A percentile compares a stretch with the other conserved stretches of the same genome.
These are phyloP conservation scores for Octopus bimaculoides DNA, from an alignment of 1,140 invertebrate genomes.

Conservation along the genomic window DNA sequence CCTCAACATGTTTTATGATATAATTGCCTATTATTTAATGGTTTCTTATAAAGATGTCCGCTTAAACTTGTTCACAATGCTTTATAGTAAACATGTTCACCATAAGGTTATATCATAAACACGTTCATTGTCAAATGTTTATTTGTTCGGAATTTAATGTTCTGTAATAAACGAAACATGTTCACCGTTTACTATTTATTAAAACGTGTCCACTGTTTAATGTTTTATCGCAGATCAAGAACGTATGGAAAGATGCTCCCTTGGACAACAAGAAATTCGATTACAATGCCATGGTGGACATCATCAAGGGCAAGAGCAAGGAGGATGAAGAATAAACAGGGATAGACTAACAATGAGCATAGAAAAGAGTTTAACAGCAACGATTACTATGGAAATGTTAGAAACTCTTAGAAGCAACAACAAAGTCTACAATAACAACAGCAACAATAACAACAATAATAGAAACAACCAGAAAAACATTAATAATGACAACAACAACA, in stretches of 20 bases:
- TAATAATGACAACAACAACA: too few species aligned
- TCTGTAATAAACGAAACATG: neutral
- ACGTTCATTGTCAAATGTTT: neutral
- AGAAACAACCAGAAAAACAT: too few species aligned
- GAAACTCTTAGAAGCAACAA: too few species aligned
- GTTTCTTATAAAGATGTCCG: neutral
- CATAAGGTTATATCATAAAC: neutral
- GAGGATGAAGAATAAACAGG: conserved; percentile 32
- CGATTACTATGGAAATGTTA: too few species aligned
- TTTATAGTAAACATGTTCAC: neutral
- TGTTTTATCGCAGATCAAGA: conserved; percentile 67
- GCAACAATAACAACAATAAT: too few species aligned
- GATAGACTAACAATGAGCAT: neutral
- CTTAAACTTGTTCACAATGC: neutral
- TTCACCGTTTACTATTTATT: neutral
- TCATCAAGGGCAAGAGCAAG: conserved; percentile 64
- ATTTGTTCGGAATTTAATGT: neutral
- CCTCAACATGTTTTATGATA: too few species aligned
- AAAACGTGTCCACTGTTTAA: neutral
- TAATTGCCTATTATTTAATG: neutral
- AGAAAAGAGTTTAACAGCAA: too few species aligned
- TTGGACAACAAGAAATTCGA: conserved; percentile 92
- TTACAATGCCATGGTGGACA: conserved; percentile 82
- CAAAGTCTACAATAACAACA: too few species aligned
- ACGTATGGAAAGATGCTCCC: conserved; percentile 92